Conservation (phyloP, 2,113 vertebrate genomes). For the Corydoras maculifer region DNA sequence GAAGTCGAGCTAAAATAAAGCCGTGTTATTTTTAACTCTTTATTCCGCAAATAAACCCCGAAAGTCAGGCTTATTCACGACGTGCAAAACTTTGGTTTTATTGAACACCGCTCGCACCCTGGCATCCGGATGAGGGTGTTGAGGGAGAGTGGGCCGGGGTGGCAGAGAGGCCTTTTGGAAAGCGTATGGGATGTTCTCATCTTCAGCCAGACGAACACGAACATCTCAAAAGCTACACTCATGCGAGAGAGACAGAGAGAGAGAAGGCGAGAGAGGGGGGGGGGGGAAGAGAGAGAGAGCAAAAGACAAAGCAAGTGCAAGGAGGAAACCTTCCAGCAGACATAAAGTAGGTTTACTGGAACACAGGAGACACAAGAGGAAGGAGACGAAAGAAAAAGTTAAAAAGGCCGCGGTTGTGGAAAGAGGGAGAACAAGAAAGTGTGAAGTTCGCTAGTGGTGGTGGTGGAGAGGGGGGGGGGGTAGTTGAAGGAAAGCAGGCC, state of each 20-base stretch:
- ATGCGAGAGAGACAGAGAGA: slow-evolving; percentile 14
- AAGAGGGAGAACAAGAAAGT: slow-evolving; percentile 52
- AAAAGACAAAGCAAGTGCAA: neutral
- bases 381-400: slow-evolving; percentile 2
- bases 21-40: too few species aligned
- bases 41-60: too few species aligned
- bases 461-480: neutral
- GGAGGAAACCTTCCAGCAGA: slow-evolving; percentile 6
- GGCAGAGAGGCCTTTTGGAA: slow-evolving; percentile 15
- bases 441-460: slow-evolving; percentile 31
- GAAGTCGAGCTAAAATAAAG: too few species aligned
- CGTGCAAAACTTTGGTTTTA: too few species aligned
- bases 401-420: slow-evolving; percentile 27
- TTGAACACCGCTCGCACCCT: too few species aligned
- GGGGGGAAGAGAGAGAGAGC: neutral
- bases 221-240: slow-evolving; percentile 49
- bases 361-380: slow-evolving; percentile 33
- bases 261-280: neutral
- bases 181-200: slow-evolving; percentile 53
- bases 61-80: too few species aligned
- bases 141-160: slow-evolving; percentile 16
- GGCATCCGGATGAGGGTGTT: slow-evolving; percentile 27
- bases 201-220: slow-evolving; percentile 57
- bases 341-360: neutral
- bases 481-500: slow-evolving; percentile 46